Evolutionary conservation across 30 jellyfish, hydroid and myxozoan genomes (phyloP), one percentile per base, ranked within the genome.

Genomic region (Hydra vulgaris): DNA sequence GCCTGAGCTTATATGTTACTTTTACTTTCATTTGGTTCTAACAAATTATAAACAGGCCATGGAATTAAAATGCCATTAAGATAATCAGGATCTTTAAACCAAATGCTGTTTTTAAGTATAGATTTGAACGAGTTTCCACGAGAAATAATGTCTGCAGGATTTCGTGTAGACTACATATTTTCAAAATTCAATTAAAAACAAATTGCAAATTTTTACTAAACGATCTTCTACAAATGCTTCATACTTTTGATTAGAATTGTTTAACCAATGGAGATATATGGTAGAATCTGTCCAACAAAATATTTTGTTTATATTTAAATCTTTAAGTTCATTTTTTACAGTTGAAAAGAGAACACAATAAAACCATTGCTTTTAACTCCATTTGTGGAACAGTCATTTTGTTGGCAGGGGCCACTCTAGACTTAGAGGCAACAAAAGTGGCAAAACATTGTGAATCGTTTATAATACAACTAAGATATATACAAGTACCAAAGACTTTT

Each of bases 391-490:
- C 71, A 56, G 71, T 56, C 18, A n/a, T 15, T 56, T 56, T 56
- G n/a, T 56, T 56, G 17, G n/a, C 71, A 56, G 71, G 71, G 71
- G n/a, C 71, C n/a, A n/a, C 71, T 56, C n/a, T 56, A 56, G 71
- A 56, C 71, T 56, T 56, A 56, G 71, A 56, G 71, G 71, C 71
- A 56, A 56, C 71, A 56, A 56, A n/a, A 17, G n/a, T 15, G 71
- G 71, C 71, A 56, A 56, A 56, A 56, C 71, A 56, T 17, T 56
- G 71, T 56, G 71, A 15, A 15, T 56, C n/a, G n/a, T 56, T 56
- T 15, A 56, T 56, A 56, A 56, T 56, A 56, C 71, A 56, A 15
- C 71, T 56, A 56, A 56, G 71, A 56, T n/a, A 56, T 15, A 17
- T 15, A 15, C n/a, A 17, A n/a, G 17, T 15, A 56, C 17, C 17